Percentiles rank a stretch among this genome's conserved stretches.
Conservation (phyloP, 2,113 vertebrate species). For the Gulo gulo region DNA sequence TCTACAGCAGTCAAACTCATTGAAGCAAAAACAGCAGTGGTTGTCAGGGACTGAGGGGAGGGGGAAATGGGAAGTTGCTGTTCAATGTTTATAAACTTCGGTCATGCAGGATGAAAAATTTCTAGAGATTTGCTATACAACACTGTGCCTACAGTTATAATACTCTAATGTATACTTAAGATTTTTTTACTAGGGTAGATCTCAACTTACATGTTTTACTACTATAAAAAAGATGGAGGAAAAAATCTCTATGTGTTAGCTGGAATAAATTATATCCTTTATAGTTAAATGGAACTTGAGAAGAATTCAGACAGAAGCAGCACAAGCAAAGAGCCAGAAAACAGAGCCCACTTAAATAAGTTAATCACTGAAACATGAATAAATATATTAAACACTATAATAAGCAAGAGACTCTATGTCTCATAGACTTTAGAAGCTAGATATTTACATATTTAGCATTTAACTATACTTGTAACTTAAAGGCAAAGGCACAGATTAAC, state of each 20-base stretch:
- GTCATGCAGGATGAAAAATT: slow-evolving; percentile 17
- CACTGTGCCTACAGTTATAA: background rate
- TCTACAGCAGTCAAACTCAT: background rate
- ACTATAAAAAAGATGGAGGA: background rate
- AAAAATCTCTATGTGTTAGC: background rate
- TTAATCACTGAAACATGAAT: background rate
- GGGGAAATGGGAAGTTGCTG: background rate
- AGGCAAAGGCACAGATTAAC: background rate
- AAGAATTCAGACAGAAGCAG: slow-evolving; percentile 13
- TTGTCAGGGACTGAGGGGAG: background rate
- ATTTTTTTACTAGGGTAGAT: background rate
- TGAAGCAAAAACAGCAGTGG: slow-evolving; percentile 1
- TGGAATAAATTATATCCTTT: slow-evolving; percentile 39
- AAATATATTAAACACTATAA: background rate
- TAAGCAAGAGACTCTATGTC: background rate
- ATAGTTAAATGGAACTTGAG: background rate
- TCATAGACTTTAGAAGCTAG: slow-evolving; percentile 1
- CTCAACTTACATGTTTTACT: background rate
- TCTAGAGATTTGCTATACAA: background rate
- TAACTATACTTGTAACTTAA: slow-evolving; percentile 33
- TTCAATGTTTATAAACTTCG: background rate
- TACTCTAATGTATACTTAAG: background rate
- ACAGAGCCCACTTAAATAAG: background rate
- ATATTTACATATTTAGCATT: slow-evolving; percentile 33
- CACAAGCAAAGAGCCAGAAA: slow-evolving; percentile 35